Percentiles rank a stretch among this genome's conserved stretches.
phyloP scores from a whole-genome alignment of 2,888 invertebrate species.

The Chouioia cunea region DNA sequence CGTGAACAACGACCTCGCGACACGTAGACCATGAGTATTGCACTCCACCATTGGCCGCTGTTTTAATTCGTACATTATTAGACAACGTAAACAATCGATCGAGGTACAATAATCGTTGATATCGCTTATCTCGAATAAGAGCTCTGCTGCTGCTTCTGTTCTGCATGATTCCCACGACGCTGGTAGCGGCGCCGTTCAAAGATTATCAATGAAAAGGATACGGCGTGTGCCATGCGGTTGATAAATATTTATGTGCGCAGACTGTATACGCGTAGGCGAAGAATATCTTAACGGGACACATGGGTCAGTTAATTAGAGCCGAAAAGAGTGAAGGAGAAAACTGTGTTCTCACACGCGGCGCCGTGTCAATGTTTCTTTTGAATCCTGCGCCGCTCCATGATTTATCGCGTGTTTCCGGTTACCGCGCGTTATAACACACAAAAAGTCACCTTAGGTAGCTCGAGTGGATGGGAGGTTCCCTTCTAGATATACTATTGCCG shows the following conservation, averaged over 20 bases:
- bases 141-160: no score
- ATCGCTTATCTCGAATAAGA: no score
- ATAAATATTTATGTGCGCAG: constrained; percentile 61
- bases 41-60: no score
- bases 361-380: constrained; percentile 39
- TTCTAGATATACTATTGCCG: background rate
- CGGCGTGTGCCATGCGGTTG: constrained; percentile 54
- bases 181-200: constrained; percentile 62
- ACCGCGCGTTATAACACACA: background rate
- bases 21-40: background rate
- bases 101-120: no score
- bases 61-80: no score
- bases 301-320: constrained; percentile 68
- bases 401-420: constrained; percentile 41
- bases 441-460: no score
- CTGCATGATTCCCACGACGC: constrained; percentile 34
- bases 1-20: constrained; percentile 4
- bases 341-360: constrained; percentile 45
- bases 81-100: no score
- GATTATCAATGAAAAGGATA: constrained; percentile 50
- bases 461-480: background rate
- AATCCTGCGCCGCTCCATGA: constrained; percentile 24
- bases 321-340: constrained; percentile 47
- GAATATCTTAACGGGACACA: constrained; percentile 64
- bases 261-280: constrained; percentile 30